phyloP scores from a whole-genome alignment of 2,888 invertebrate genomes.

The Tuberolachnus salignus region DNA sequence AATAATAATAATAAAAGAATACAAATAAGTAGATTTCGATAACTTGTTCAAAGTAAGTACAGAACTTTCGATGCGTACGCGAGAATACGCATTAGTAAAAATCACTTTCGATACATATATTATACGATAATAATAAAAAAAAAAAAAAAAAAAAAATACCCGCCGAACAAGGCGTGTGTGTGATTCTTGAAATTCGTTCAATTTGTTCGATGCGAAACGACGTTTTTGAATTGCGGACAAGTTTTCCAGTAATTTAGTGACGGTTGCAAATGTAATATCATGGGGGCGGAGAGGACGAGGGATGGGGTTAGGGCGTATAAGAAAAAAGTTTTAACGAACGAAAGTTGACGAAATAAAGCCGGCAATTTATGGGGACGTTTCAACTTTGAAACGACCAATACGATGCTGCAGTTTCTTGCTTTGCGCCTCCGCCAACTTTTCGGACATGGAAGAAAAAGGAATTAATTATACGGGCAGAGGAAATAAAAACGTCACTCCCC shows the following conservation, averaged over 20 bases:
- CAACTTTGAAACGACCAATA: constrained; percentile 51
- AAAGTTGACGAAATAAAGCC: constrained; percentile 56
- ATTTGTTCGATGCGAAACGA: constrained; percentile 1
- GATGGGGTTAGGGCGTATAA: background rate
- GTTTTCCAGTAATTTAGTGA: constrained; percentile 39
- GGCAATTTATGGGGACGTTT: constrained; percentile 53
- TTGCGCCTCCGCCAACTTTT: constrained; percentile 42
- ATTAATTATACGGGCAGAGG: constrained; percentile 47
- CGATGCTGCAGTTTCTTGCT: constrained; percentile 25
- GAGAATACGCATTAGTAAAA: background rate
- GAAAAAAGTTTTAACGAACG: constrained; percentile 54
- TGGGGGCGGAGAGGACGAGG: background rate
- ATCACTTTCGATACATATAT: background rate
- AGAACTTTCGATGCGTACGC: background rate
- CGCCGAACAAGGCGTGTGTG: constrained; percentile 4
- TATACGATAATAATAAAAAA: background rate
- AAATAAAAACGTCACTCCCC: constrained; percentile 48
- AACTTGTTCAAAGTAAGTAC: no score
- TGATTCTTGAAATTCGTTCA: constrained; percentile 20
- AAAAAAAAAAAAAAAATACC: background rate
- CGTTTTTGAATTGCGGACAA: constrained; percentile 1
- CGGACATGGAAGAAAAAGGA: constrained; percentile 48
- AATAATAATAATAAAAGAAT: no score
- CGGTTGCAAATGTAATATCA: constrained; percentile 42
- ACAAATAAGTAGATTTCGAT: no score